A percentile compares a stretch with the other conserved stretches of the same genome.
These are phyloP conservation scores for Crypturellus undulatus DNA, from an alignment of 2,113 vertebrate genomes.

Conservation along the genomic window DNA sequence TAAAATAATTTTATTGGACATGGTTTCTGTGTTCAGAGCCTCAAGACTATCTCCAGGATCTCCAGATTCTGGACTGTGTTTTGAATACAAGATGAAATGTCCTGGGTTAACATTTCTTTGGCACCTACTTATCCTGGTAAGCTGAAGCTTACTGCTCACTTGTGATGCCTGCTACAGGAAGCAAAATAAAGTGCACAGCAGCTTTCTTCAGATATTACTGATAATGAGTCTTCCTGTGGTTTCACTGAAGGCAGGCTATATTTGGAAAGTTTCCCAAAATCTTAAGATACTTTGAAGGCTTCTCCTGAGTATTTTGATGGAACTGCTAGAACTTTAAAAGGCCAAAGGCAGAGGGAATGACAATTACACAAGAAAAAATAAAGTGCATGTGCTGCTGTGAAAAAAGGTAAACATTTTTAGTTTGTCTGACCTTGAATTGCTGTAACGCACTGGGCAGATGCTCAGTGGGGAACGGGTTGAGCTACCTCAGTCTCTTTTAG, in stretches of 20 bases:
- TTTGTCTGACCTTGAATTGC: background rate
- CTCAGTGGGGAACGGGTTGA: background rate
- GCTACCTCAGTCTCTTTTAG: background rate
- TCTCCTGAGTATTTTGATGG: background rate
- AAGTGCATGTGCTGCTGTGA: background rate
- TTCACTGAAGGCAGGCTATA: background rate
- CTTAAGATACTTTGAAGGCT: background rate
- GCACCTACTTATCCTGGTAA: background rate
- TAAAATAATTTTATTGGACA: background rate
- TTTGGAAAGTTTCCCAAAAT: background rate
- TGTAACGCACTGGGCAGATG: background rate
- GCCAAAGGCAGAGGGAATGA: background rate
- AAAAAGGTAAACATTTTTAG: background rate
- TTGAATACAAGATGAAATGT: background rate
- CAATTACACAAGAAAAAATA: background rate
- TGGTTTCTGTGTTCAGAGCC: background rate
- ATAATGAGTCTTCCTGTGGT: background rate
- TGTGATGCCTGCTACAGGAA: background rate
- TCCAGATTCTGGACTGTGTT: background rate
- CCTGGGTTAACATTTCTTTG: background rate
- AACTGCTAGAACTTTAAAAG: background rate
- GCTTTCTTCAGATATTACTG: background rate
- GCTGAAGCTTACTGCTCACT: rapidly evolving
- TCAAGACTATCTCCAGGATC: background rate
- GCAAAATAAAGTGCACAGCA: background rate